These are phyloP conservation scores for Antheraea yamamai DNA, from an alignment of 2,888 invertebrate species.

Conservation along the genomic window DNA sequence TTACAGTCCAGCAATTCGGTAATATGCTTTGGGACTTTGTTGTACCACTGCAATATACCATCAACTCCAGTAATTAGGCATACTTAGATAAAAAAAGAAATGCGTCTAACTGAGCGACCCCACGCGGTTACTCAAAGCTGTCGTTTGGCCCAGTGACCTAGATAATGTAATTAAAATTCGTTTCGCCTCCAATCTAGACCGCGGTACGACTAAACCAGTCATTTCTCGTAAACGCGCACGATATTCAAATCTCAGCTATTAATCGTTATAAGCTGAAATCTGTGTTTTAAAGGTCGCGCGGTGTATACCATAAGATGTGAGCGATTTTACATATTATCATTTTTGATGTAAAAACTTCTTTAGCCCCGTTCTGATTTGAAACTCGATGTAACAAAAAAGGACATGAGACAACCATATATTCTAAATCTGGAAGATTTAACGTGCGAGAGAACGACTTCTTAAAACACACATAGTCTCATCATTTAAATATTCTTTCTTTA, in stretches of 20 bases:
- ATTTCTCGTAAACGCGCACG: conserved; percentile 25
- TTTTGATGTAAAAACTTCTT: too few species aligned
- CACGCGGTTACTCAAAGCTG: background rate
- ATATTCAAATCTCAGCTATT: conserved; percentile 41
- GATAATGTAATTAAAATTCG: conserved; percentile 25
- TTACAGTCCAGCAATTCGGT: too few species aligned
- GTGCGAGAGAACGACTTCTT: too few species aligned
- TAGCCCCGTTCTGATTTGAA: too few species aligned
- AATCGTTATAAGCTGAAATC: conserved; percentile 50
- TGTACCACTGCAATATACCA: too few species aligned
- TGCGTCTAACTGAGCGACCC: background rate
- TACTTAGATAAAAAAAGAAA: background rate
- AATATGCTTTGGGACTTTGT: too few species aligned
- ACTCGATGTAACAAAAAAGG: too few species aligned
- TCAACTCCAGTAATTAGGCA: too few species aligned
- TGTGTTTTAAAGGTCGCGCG: conserved; percentile 36
- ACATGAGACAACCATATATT: too few species aligned
- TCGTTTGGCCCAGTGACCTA: conserved; percentile 26
- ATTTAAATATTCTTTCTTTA: too few species aligned
- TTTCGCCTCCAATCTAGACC: conserved; percentile 19
- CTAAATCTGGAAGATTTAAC: too few species aligned
- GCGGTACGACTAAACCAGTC: conserved; percentile 3
- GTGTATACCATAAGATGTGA: conserved; percentile 26
- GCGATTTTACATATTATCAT: conserved; percentile 11
- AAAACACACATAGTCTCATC: too few species aligned